Percentiles rank a stretch among this genome's conserved stretches.
phyloP scores from a whole-genome alignment of 2,113 vertebrate species.

The Glareola pratincola region DNA sequence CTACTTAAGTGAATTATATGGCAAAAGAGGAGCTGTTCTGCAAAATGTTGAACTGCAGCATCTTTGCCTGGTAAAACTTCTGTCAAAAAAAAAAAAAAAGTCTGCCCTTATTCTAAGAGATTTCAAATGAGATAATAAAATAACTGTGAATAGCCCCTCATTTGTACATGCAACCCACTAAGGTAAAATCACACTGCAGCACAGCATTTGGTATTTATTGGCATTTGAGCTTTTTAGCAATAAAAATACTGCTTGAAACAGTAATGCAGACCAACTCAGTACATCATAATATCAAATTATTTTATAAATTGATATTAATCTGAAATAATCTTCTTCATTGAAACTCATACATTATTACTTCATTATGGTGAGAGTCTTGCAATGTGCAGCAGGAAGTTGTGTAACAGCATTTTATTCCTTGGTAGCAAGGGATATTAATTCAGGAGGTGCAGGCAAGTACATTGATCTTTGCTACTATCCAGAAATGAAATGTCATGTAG shows the following conservation, averaged over 20 bases:
- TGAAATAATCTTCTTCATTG: neutral
- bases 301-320: neutral
- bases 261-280: neutral
- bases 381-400: neutral
- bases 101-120: neutral
- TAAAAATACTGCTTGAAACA: neutral
- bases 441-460: slow-evolving; percentile 41
- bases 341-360: neutral
- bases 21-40: neutral
- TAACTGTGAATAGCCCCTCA: neutral
- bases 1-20: neutral
- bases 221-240: neutral
- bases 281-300: slow-evolving; percentile 2
- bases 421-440: slow-evolving; percentile 54
- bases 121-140: neutral
- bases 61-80: neutral
- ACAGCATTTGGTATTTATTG: neutral
- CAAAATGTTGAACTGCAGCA: neutral
- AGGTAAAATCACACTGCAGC: neutral
- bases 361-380: neutral
- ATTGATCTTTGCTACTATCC: slow-evolving; percentile 64
- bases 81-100: neutral
- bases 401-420: slow-evolving; percentile 9
- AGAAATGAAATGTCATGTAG: slow-evolving; percentile 65
- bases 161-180: neutral